Evolutionary conservation across 2,888 invertebrate species (phyloP), one percentile per base, ranked within the genome.

Genomic region (Nomada flava): DNA sequence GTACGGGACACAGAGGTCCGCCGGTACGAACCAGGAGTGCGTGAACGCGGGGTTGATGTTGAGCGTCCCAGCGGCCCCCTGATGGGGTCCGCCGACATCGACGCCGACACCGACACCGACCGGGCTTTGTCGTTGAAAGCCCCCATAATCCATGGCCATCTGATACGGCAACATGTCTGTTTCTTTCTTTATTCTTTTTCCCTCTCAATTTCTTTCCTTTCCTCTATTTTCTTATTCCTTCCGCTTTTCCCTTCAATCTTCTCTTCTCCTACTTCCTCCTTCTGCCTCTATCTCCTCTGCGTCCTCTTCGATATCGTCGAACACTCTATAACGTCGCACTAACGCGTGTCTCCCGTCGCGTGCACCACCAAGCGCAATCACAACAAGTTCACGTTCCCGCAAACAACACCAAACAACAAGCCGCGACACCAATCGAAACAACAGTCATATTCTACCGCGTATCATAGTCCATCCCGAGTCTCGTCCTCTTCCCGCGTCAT

Each of bases 11-110:
- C 97, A 97, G 95, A 98, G 96, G 96, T 98, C 97, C 96, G 97
- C 97, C 95, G 97, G 97, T 95, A 98, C 97, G 96, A 98, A 97
- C 98, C 98, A 98, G 95, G 98, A 98, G 96, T 98, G 98, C 94
- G 97, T 97, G 96, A 98, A 98, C 93, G 97, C 97, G 93, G 98
- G 96, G 94, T 94, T 96, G 95, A 94, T 96, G 95, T 94, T 96
- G 95, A 95, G 93, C 94, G 94, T 91, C 93, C 95, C 95, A 97
- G 97, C 97, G 93, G 98, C 97, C 92, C 97, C 97, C 95, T 97
- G 97, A 94, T 97, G 97, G 92, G 97, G 97, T 85, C 92, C 91
- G 72, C 92, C 92, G 83, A 93, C 93, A 86, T 93, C 92, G 79
- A 93, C 94, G 84, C 92, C 92, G 83, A 83, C 83, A 82, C 83